Percentiles rank a stretch among this genome's conserved stretches.
Evolutionary conservation across 2,888 invertebrate genomes (phyloP).

Genomic region (Ceramica pisi): DNA sequence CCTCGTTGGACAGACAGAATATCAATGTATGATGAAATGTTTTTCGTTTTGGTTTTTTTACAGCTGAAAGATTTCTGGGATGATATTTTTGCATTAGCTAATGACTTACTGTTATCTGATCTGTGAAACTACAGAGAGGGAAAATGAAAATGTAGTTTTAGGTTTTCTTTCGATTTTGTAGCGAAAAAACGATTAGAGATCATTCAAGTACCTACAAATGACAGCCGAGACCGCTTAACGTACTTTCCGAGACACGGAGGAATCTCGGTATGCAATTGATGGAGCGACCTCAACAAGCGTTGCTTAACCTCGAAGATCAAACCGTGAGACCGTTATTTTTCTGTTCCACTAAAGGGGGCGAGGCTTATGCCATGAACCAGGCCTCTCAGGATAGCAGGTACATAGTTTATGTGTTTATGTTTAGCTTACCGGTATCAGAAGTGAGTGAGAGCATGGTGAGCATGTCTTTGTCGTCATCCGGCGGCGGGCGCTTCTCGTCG

Average conservation of each 20-base stretch:
- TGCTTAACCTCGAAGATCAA: too few species aligned
- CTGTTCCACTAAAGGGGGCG: too few species aligned
- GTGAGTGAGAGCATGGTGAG: constrained; percentile 94
- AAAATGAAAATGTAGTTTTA: neutral
- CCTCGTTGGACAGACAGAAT: constrained; percentile 40
- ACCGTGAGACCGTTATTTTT: too few species aligned
- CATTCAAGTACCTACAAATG: too few species aligned
- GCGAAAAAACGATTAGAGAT: too few species aligned
- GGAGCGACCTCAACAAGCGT: too few species aligned
- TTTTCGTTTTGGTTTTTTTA: constrained; percentile 7
- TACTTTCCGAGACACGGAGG: too few species aligned
- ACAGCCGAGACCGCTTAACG: too few species aligned
- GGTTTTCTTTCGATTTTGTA: neutral
- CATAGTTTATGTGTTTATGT: neutral
- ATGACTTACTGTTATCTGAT: neutral
- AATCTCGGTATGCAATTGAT: too few species aligned
- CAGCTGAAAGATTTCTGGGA: neutral
- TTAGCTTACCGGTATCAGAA: constrained; percentile 91
- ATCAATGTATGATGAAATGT: constrained; percentile 37
- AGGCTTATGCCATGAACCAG: neutral
- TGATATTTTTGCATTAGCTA: constrained; percentile 19
- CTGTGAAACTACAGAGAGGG: neutral
- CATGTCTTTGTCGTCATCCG: constrained; percentile 93
- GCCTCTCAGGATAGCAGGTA: neutral
- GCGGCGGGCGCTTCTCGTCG: constrained; percentile 91